phyloP scores from a whole-genome alignment of 1,140 invertebrate genomes.

The Fopius arisanus region DNA sequence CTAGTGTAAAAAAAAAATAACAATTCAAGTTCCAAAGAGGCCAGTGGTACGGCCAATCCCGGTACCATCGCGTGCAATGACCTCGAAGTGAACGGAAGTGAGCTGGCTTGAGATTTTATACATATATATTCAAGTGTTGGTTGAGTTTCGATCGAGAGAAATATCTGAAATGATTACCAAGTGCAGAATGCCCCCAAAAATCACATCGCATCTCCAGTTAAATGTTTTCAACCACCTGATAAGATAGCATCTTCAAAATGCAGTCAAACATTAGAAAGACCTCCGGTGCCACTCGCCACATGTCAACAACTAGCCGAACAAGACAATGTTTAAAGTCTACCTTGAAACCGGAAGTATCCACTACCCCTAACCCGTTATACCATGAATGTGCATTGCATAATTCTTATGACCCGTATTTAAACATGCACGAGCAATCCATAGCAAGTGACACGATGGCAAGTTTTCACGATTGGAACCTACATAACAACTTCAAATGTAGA shows the following conservation, averaged over 20 bases:
- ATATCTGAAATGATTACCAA: slow-evolving; percentile 5
- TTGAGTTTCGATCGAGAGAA: slow-evolving; percentile 23
- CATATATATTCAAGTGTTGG: slow-evolving; percentile 5
- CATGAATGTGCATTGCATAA: slow-evolving; percentile 56
- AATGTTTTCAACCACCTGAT: too few relatives aligned
- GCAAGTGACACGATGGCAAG: neutral
- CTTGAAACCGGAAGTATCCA: slow-evolving; percentile 45
- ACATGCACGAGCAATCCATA: slow-evolving; percentile 45
- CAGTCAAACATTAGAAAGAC: neutral
- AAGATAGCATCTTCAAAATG: neutral
- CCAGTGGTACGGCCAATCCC: slow-evolving; percentile 33
- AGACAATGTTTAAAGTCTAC: neutral
- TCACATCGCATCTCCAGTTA: neutral
- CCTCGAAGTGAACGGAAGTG: slow-evolving; percentile 39
- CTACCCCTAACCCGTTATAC: slow-evolving; percentile 51
- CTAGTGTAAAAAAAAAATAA: slow-evolving; percentile 15
- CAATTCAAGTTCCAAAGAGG: slow-evolving; percentile 25
- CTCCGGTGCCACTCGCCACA: neutral
- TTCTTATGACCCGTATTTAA: slow-evolving; percentile 51
- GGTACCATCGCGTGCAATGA: slow-evolving; percentile 36
- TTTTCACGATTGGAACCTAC: neutral
- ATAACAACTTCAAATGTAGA: slow-evolving; percentile 13
- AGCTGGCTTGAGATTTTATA: slow-evolving; percentile 27
- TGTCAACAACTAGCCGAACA: slow-evolving; percentile 11
- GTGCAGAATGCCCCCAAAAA: neutral